Evolutionary conservation across 2,888 invertebrate species (phyloP).

Genomic region (Meiosimyza platycephala): DNA sequence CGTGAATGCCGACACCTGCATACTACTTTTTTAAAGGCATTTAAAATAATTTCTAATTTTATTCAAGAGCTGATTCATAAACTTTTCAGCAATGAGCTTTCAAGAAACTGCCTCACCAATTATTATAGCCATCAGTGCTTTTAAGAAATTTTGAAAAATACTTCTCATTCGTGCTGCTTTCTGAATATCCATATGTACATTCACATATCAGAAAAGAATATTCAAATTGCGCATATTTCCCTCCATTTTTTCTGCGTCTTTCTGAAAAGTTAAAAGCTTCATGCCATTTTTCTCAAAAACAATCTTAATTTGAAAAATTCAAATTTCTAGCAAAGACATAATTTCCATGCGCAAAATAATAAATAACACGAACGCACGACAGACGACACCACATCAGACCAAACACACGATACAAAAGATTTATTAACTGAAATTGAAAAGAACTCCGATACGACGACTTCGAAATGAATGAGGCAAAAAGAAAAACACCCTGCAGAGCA

Average conservation of each 20-base stretch:
- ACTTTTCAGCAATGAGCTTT: too few species aligned
- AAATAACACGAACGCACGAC: slow-evolving; percentile 6
- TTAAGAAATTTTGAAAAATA: too few species aligned
- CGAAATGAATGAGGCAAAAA: not conserved
- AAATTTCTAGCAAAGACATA: slow-evolving; percentile 26
- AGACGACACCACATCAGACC: not conserved
- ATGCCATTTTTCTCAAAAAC: not conserved
- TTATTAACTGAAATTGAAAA: slow-evolving; percentile 14
- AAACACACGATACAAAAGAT: slow-evolving; percentile 4
- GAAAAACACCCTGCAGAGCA: not conserved
- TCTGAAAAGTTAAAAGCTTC: not conserved
- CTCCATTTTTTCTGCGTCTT: not conserved
- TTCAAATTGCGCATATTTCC: not conserved
- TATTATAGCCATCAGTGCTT: too few species aligned
- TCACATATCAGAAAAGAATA: too few species aligned
- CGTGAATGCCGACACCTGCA: too few species aligned
- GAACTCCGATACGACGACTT: not conserved
- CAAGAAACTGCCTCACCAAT: too few species aligned
- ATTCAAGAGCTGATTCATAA: too few species aligned
- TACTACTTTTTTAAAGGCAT: too few species aligned
- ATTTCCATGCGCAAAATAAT: not conserved
- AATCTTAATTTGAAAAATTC: slow-evolving; percentile 15
- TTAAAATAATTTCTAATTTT: too few species aligned
- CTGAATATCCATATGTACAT: too few species aligned
- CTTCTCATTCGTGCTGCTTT: too few species aligned